Conservation (phyloP, 1,140 invertebrate species). For the Listronotus oregonensis region DNA sequence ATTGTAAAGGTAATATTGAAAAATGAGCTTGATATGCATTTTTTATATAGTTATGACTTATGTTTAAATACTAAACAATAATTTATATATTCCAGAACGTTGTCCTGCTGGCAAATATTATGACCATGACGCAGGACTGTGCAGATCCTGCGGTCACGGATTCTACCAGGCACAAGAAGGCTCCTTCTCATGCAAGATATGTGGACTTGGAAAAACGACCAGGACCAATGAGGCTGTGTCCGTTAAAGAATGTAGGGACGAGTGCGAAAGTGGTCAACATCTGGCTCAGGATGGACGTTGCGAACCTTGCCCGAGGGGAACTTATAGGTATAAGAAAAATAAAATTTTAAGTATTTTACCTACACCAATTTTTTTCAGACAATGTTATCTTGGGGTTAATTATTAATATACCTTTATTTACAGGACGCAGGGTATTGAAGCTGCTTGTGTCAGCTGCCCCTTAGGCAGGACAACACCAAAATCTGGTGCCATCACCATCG, state of each 20-base stretch:
- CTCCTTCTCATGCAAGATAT: slow-evolving; percentile 86
- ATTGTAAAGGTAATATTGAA: slow-evolving; percentile 78
- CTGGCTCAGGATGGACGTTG: slow-evolving; percentile 87
- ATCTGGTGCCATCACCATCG: slow-evolving; percentile 78
- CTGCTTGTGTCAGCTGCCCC: slow-evolving; percentile 88
- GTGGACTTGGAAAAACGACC: slow-evolving; percentile 91
- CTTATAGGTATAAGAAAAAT: slow-evolving; percentile 63
- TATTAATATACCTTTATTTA: too few relatives aligned
- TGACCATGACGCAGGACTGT: slow-evolving; percentile 82
- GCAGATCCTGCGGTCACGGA: slow-evolving; percentile 90
- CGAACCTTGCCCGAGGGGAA: slow-evolving; percentile 88
- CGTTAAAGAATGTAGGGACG: slow-evolving; percentile 83
- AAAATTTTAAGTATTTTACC: neutral
- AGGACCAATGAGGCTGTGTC: slow-evolving; percentile 89
- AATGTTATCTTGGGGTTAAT: too few relatives aligned
- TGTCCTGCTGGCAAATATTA: slow-evolving; percentile 92
- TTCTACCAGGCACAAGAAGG: slow-evolving; percentile 92
- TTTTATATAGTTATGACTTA: neutral
- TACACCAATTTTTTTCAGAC: too few relatives aligned
- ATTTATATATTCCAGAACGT: slow-evolving; percentile 65
- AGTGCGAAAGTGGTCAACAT: slow-evolving; percentile 89
- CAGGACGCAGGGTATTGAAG: slow-evolving; percentile 83
- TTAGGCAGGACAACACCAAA: slow-evolving; percentile 85
- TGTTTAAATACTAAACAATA: neutral
- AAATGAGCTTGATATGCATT: neutral